These are phyloP conservation scores for Anolis sagrei DNA, from an alignment of 2,113 vertebrate species.

Conservation along the genomic window DNA sequence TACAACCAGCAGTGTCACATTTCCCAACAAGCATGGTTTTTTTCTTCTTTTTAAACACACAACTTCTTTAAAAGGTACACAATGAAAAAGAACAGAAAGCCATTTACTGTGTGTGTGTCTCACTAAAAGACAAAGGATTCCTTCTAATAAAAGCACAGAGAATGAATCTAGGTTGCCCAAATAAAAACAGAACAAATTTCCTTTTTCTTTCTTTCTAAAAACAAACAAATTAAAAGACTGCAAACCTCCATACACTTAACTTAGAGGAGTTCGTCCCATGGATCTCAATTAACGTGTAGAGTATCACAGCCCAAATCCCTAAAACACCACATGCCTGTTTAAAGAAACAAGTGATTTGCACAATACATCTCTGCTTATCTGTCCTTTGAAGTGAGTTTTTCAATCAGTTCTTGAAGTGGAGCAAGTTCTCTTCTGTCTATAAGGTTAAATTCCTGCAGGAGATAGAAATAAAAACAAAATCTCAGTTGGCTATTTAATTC, in stretches of 20 bases:
- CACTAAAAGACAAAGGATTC: conserved; percentile 73
- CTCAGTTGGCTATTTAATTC: conserved; percentile 30
- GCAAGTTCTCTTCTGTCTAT: conserved; percentile 89
- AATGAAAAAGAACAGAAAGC: conserved; percentile 47
- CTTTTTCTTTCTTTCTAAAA: conserved; percentile 49
- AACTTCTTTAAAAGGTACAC: conserved; percentile 68
- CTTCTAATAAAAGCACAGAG: conserved; percentile 70
- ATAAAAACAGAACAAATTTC: conserved; percentile 62
- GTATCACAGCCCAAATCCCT: conserved; percentile 29
- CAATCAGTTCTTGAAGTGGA: conserved; percentile 89
- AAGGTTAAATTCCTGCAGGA: conserved; percentile 86
- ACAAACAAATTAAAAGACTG: conserved; percentile 60
- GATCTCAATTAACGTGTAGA: conserved; percentile 1
- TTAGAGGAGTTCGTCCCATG: conserved; percentile 7
- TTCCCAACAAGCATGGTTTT: conserved; percentile 48
- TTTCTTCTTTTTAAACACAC: conserved; percentile 57
- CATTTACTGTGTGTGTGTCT: conserved; percentile 57
- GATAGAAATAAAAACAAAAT: conserved; percentile 37
- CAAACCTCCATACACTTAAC: conserved; percentile 19
- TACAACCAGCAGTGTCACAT: conserved; percentile 66
- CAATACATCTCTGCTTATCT: conserved; percentile 79
- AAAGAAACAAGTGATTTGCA: conserved; percentile 67
- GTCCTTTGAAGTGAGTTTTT: conserved; percentile 91
- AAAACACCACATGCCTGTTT: conserved; percentile 64
- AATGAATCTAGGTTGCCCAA: conserved; percentile 73